phyloP scores from a whole-genome alignment of 1,140 invertebrate species.

The Drosophila oshimai region DNA sequence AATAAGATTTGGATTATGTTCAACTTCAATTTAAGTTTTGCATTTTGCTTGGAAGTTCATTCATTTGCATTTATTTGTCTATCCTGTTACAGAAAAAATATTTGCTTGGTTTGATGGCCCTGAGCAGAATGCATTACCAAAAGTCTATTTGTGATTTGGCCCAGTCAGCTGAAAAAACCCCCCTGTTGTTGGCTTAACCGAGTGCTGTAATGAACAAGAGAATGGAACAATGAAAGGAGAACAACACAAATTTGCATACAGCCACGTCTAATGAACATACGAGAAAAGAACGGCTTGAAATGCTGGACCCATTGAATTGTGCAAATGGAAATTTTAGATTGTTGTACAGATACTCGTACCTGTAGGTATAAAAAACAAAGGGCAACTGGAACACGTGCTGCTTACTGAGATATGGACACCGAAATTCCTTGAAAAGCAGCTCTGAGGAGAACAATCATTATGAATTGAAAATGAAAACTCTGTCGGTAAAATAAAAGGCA shows the following conservation, averaged over 20 bases:
- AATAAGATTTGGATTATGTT: not conserved
- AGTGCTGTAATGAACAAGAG: not conserved
- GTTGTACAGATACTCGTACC: constrained; percentile 6
- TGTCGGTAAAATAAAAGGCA: not conserved
- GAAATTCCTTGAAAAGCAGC: not conserved
- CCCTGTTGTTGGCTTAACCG: constrained; percentile 4
- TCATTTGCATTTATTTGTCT: constrained; percentile 29
- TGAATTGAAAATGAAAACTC: constrained; percentile 11
- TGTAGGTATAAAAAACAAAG: not conserved
- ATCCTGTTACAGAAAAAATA: not conserved
- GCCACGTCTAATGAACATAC: constrained; percentile 58
- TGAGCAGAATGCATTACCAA: constrained; percentile 12
- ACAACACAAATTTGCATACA: constrained; percentile 44
- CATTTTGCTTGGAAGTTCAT: not conserved
- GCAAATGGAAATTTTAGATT: constrained; percentile 68
- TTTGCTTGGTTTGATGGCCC: constrained; percentile 1
- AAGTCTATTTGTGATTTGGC: constrained; percentile 18
- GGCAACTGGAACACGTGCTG: not conserved
- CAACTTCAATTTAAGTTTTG: not conserved
- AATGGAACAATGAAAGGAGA: constrained; percentile 1
- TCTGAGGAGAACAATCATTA: constrained; percentile 1
- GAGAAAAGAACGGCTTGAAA: constrained; percentile 1
- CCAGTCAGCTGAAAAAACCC: constrained; percentile 10
- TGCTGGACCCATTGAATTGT: constrained; percentile 58
- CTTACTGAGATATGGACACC: not conserved